These are phyloP conservation scores for Fissipunctia ypsillon DNA, from an alignment of 2,888 invertebrate genomes.

Conservation along the genomic window DNA sequence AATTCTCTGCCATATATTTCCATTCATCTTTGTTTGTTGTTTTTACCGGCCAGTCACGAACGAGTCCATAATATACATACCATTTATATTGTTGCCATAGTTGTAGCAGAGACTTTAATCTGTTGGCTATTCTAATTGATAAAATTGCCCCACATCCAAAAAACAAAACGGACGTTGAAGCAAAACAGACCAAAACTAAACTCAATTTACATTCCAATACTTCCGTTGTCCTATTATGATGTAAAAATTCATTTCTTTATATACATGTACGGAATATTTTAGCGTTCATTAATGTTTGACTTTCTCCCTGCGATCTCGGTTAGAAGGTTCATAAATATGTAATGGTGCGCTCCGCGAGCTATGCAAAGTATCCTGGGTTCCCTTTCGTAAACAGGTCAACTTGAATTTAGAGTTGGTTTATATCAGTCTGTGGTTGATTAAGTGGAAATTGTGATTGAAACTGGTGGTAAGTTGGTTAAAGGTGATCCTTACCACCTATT, in stretches of 20 bases:
- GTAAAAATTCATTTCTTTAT: constrained; percentile 87
- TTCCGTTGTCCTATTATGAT: constrained; percentile 77
- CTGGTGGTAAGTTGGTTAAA: constrained; percentile 18
- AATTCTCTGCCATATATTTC: no score
- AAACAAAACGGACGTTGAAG: constrained; percentile 21
- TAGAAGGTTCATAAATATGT: constrained; percentile 89
- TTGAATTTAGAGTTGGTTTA: constrained; percentile 80
- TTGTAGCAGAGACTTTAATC: neutral
- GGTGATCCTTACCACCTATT: neutral
- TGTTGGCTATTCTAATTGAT: no score
- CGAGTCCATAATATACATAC: neutral
- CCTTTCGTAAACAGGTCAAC: constrained; percentile 84
- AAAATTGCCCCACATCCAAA: constrained; percentile 11
- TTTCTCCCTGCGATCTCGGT: constrained; percentile 85
- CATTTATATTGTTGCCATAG: no score
- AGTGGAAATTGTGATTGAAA: constrained; percentile 65
- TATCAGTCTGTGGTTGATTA: constrained; percentile 72
- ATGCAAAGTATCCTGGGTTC: constrained; percentile 81
- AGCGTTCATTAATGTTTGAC: constrained; percentile 89
- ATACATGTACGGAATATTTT: constrained; percentile 88
- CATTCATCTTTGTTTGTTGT: no score
- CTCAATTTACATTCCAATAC: constrained; percentile 82
- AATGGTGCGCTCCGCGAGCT: constrained; percentile 81
- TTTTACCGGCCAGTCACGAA: no score
- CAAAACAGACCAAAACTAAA: constrained; percentile 65